These are phyloP conservation scores for Tanytarsus gracilentus DNA, from an alignment of 2,888 invertebrate genomes.

Conservation along the genomic window DNA sequence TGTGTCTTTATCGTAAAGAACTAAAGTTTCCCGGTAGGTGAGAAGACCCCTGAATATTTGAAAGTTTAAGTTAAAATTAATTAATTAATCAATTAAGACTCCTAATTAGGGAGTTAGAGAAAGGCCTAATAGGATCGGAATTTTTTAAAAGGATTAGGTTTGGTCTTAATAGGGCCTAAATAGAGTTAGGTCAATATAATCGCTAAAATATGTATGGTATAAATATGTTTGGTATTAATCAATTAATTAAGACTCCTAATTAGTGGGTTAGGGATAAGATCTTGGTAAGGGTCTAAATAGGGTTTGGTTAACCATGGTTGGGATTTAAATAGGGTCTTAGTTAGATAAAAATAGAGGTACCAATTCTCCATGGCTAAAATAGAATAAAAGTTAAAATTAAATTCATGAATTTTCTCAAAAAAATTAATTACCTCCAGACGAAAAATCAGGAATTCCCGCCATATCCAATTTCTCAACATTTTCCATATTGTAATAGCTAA, in stretches of 20 bases:
- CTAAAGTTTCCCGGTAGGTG: conserved; percentile 61
- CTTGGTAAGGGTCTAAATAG: too few relatives aligned
- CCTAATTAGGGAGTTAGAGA: background rate
- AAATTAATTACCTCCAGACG: conserved; percentile 60
- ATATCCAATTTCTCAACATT: conserved; percentile 67
- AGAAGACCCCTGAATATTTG: background rate
- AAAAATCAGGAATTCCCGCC: conserved; percentile 77
- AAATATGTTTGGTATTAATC: too few relatives aligned
- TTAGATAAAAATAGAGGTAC: conserved; percentile 33
- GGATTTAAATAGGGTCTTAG: too few relatives aligned
- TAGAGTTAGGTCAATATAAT: too few relatives aligned
- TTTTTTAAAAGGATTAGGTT: too few relatives aligned
- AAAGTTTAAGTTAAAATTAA: background rate
- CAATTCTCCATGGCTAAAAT: conserved; percentile 45
- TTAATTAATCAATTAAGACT: background rate
- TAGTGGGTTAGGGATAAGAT: background rate
- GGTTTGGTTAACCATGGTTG: too few relatives aligned
- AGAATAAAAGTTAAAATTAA: background rate
- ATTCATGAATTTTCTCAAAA: background rate
- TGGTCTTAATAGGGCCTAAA: too few relatives aligned
- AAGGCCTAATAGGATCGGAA: background rate
- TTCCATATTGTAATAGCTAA: conserved; percentile 47
- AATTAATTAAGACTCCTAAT: background rate
- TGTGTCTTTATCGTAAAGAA: conserved; percentile 54
- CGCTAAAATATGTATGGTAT: too few relatives aligned